phyloP scores from a whole-genome alignment of 2,797 vertebrate species.

The Amniataba percoides region DNA sequence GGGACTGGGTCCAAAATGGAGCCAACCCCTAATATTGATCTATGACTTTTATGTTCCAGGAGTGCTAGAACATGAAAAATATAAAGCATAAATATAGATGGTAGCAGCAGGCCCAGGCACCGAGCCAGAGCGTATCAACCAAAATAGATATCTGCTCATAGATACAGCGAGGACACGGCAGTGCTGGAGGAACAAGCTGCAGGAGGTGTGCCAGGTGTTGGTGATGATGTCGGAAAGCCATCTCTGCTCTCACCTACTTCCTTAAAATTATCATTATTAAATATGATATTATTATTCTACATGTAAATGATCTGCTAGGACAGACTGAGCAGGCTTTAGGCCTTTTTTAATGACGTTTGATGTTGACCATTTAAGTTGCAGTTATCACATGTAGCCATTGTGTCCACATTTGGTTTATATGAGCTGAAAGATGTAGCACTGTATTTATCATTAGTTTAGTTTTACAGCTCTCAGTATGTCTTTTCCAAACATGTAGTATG shows the following conservation, averaged over 20 bases:
- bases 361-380: background rate
- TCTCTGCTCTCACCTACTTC: slow-evolving; percentile 4
- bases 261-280: background rate
- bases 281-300: too few relatives aligned
- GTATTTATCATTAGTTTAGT: background rate
- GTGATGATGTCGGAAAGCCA: background rate
- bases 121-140: slow-evolving; percentile 4
- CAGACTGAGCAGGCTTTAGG: background rate
- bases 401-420: background rate
- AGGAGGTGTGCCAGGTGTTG: slow-evolving; percentile 14
- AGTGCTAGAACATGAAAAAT: slow-evolving; percentile 22
- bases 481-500: background rate
- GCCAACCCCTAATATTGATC: background rate
- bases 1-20: slow-evolving; percentile 10
- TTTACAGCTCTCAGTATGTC: background rate
- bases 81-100: slow-evolving; percentile 29
- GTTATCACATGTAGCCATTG: background rate
- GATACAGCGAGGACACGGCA: slow-evolving; percentile 2
- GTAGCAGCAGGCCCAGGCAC: background rate
- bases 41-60: background rate
- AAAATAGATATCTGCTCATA: slow-evolving; percentile 19
- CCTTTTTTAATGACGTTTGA: background rate
- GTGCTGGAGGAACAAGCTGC: slow-evolving; percentile 6
- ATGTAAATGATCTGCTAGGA: background rate
- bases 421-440: background rate